Conservation (phyloP, 2,888 invertebrate genomes). For the Drosophila atroscutellata region DNA sequence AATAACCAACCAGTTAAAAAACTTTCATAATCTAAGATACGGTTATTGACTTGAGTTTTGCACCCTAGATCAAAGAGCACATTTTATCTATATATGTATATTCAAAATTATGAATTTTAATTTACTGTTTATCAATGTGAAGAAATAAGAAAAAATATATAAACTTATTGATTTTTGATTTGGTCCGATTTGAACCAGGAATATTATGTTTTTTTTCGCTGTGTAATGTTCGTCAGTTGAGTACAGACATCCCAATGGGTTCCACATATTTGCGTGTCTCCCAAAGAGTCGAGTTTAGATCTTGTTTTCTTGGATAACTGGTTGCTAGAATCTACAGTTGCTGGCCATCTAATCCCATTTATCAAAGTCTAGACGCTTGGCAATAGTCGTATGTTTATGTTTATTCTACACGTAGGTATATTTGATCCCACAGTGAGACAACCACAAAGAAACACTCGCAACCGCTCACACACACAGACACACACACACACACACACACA, state of each 20-base stretch:
- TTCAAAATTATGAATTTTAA: neutral
- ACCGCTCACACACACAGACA: conserved; percentile 16
- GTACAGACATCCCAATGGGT: conserved; percentile 3
- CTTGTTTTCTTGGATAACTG: conserved; percentile 36
- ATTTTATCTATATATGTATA: neutral
- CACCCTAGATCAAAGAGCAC: neutral
- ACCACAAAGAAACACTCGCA: conserved; percentile 22
- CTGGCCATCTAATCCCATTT: conserved; percentile 56
- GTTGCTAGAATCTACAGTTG: conserved; percentile 40
- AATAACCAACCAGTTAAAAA: neutral
- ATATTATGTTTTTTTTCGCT: neutral
- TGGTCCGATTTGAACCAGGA: neutral
- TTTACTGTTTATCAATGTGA: neutral
- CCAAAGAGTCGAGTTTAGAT: conserved; percentile 1
- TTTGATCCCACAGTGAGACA: conserved; percentile 32
- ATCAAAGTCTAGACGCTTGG: conserved; percentile 67
- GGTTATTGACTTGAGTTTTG: neutral
- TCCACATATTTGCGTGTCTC: conserved; percentile 1
- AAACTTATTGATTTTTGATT: neutral
- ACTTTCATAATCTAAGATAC: neutral
- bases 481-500: conserved; percentile 15
- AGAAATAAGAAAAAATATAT: neutral
- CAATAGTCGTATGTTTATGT: conserved; percentile 21
- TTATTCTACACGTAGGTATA: conserved; percentile 15
- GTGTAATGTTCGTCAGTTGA: neutral